phyloP scores from a whole-genome alignment of 1,140 invertebrate species.

The Forficula auricularia region DNA sequence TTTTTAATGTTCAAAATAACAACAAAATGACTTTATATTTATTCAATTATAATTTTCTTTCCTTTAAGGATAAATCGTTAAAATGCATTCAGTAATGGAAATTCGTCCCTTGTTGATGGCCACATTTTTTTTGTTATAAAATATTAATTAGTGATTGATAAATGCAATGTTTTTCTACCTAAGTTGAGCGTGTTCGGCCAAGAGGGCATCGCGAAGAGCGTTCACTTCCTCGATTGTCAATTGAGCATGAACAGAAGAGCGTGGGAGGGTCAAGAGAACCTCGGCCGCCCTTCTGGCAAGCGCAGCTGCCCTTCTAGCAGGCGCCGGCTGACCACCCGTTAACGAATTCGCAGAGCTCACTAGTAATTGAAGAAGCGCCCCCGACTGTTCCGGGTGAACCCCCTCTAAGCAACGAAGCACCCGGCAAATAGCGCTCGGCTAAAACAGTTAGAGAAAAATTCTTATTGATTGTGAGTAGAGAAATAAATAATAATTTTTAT shows the following conservation, averaged over 20 bases:
- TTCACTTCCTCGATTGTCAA: conserved; percentile 37
- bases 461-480: too few species aligned
- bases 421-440: conserved; percentile 35
- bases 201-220: conserved; percentile 27
- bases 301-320: conserved; percentile 38
- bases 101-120: too few species aligned
- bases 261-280: conserved; percentile 35
- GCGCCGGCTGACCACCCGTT: conserved; percentile 35
- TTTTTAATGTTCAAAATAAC: too few species aligned
- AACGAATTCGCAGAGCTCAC: conserved; percentile 35
- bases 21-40: too few species aligned
- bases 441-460: too few species aligned
- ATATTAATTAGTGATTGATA: too few species aligned
- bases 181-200: conserved; percentile 4
- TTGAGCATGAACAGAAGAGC: conserved; percentile 33
- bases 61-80: too few species aligned
- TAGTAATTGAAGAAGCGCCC: conserved; percentile 38
- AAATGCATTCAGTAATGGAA: too few species aligned
- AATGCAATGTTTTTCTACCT: too few species aligned
- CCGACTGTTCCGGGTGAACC: conserved; percentile 46
- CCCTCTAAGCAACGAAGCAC: conserved; percentile 42
- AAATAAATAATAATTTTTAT: too few species aligned
- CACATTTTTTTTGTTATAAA: too few species aligned
- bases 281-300: conserved; percentile 44
- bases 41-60: too few species aligned